Percentiles rank a stretch among this genome's conserved stretches.
phyloP scores from a whole-genome alignment of 2,888 invertebrate genomes.

The Taphrorychus bicolor region DNA sequence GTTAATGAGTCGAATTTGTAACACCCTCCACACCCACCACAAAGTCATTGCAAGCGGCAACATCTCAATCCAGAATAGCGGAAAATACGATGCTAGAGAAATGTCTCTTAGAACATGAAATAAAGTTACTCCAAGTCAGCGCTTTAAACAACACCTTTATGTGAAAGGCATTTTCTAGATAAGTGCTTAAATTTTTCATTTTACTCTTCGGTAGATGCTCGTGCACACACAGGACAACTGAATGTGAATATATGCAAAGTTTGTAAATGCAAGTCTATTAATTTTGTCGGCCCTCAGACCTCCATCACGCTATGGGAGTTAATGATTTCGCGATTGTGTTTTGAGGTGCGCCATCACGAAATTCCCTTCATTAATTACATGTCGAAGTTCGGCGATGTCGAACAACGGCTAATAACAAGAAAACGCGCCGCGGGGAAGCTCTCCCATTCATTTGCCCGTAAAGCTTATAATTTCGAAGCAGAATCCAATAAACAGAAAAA shows the following conservation, averaged over 20 bases:
- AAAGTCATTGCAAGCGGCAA: constrained; percentile 8
- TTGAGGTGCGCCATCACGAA: not conserved
- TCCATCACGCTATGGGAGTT: constrained; percentile 8
- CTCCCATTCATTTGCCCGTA: not conserved
- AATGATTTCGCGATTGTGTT: constrained; percentile 2
- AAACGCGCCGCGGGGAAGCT: not conserved
- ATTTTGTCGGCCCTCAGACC: not conserved
- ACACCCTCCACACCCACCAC: too few species aligned
- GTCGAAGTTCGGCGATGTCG: not conserved
- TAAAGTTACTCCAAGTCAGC: constrained; percentile 20
- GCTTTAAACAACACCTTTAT: constrained; percentile 20
- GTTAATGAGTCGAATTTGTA: too few species aligned
- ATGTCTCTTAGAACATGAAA: constrained; percentile 26
- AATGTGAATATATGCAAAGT: not conserved
- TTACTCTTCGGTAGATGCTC: not conserved
- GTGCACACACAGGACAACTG: not conserved
- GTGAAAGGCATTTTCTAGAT: constrained; percentile 3
- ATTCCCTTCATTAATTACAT: not conserved
- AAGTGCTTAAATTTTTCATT: not conserved
- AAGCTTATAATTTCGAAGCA: not conserved
- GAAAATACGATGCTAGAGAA: constrained; percentile 27
- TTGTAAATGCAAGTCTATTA: not conserved
- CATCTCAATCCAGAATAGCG: constrained; percentile 24
- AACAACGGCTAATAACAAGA: not conserved
- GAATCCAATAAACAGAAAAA: not conserved